Percentiles rank a stretch among this genome's conserved stretches.
Evolutionary conservation across 2,888 invertebrate species (phyloP).

Genomic region (Horisme vitalbata): DNA sequence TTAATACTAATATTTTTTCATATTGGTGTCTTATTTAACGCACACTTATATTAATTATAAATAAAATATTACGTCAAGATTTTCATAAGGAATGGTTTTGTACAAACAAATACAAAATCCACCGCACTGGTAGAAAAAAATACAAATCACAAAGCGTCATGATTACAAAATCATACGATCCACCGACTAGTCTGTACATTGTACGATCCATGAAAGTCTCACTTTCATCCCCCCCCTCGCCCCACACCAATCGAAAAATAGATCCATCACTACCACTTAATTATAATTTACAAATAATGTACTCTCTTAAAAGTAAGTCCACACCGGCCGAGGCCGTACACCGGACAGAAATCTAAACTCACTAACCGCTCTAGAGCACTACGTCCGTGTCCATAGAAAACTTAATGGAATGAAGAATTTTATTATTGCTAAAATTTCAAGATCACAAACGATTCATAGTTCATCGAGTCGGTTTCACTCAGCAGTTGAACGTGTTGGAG

Average conservation of each 20-base stretch:
- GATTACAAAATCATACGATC: slow-evolving; percentile 50
- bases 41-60: slow-evolving; percentile 74
- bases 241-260: slow-evolving; percentile 75
- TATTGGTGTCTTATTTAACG: slow-evolving; percentile 82
- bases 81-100: slow-evolving; percentile 80
- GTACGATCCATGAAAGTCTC: slow-evolving; percentile 75
- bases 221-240: slow-evolving; percentile 65
- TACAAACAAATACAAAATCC: slow-evolving; percentile 78
- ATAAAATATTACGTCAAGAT: slow-evolving; percentile 71
- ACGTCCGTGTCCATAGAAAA: slow-evolving; percentile 71
- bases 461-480: slow-evolving; percentile 52
- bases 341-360: slow-evolving; percentile 61
- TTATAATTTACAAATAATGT: slow-evolving; percentile 81
- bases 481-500: slow-evolving; percentile 81
- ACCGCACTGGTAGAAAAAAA: slow-evolving; percentile 67
- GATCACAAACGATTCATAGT: slow-evolving; percentile 76
- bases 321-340: slow-evolving; percentile 60
- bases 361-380: slow-evolving; percentile 79
- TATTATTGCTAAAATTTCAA: slow-evolving; percentile 83
- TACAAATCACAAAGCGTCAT: slow-evolving; percentile 71
- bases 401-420: slow-evolving; percentile 82
- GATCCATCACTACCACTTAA: slow-evolving; percentile 81
- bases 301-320: slow-evolving; percentile 75
- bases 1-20: slow-evolving; percentile 71
- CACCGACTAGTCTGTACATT: slow-evolving; percentile 77